These are phyloP conservation scores for Papilio machaon DNA, from an alignment of 1,140 invertebrate genomes.

Conservation along the genomic window DNA sequence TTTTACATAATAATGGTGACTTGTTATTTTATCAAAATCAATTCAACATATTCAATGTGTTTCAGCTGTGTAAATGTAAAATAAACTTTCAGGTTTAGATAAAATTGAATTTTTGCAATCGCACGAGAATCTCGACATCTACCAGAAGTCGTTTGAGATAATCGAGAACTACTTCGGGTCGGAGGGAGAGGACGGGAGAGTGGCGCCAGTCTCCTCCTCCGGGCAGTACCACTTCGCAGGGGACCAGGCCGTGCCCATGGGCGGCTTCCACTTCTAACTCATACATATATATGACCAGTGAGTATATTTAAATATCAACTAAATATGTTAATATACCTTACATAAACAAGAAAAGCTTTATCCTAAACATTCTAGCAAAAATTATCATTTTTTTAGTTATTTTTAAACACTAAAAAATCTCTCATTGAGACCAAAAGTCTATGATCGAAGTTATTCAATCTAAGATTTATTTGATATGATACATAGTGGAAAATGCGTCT, in stretches of 20 bases:
- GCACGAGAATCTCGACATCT: constrained; percentile 98
- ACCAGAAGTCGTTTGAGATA: constrained; percentile 97
- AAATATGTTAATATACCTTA: too few species aligned
- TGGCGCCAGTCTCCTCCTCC: constrained; percentile 91
- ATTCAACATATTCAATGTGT: not conserved
- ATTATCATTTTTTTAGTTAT: too few species aligned
- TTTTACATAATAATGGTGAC: too few species aligned
- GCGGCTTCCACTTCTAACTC: constrained; percentile 90
- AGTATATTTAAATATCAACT: constrained; percentile 42
- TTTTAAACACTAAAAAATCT: too few species aligned
- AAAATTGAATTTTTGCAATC: constrained; percentile 99
- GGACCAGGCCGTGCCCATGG: constrained; percentile 88
- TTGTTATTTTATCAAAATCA: too few species aligned
- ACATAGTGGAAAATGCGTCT: not conserved
- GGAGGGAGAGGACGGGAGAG: constrained; percentile 92
- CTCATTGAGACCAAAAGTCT: too few species aligned
- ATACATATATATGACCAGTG: constrained; percentile 52
- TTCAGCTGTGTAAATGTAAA: not conserved
- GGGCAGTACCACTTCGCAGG: constrained; percentile 90
- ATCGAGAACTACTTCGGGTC: constrained; percentile 97
- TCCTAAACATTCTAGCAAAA: too few species aligned
- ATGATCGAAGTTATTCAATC: too few species aligned
- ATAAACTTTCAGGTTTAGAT: constrained; percentile 88
- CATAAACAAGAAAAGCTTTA: too few species aligned
- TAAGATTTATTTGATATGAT: too few species aligned